Evolutionary conservation across 1,140 invertebrate genomes (phyloP).

Genomic region (Drosophila tristis): DNA sequence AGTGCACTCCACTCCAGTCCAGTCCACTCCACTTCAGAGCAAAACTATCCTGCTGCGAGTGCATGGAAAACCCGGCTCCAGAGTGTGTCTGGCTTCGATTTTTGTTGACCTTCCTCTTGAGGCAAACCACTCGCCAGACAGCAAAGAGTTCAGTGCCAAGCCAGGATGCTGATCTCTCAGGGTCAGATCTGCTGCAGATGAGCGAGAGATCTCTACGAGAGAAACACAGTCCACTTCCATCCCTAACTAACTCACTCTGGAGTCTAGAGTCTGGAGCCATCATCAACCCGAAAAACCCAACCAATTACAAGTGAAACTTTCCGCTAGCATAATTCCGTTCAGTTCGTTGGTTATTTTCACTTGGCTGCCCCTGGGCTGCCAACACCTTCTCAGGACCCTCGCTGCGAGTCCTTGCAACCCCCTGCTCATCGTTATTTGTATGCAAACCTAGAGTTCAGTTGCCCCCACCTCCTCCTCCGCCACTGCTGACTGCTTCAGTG

Average conservation of each 20-base stretch:
- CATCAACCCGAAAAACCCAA: conserved; percentile 28
- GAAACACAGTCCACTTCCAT: neutral
- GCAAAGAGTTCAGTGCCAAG: conserved; percentile 27
- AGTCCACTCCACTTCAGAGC: conserved; percentile 29
- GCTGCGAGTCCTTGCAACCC: conserved; percentile 1
- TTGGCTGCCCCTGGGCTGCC: conserved; percentile 55
- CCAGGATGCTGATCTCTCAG: conserved; percentile 37
- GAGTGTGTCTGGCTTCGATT: conserved; percentile 51
- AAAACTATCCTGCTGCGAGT: conserved; percentile 32
- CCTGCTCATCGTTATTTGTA: conserved; percentile 42
- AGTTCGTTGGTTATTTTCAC: conserved; percentile 62
- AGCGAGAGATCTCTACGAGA: conserved; percentile 16
- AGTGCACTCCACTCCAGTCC: neutral
- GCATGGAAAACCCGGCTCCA: neutral
- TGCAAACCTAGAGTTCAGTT: conserved; percentile 41
- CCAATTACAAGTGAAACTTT: conserved; percentile 60
- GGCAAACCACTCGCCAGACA: conserved; percentile 2
- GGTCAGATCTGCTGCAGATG: conserved; percentile 11
- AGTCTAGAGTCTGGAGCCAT: neutral
- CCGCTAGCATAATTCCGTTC: conserved; percentile 55
- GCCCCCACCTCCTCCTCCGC: neutral
- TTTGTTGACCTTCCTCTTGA: conserved; percentile 60
- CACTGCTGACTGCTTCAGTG: too few relatives aligned
- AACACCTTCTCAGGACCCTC: conserved; percentile 42
- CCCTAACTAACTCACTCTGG: neutral